These are phyloP conservation scores for Incurvaria masculella DNA, from an alignment of 2,888 invertebrate genomes.

Conservation along the genomic window DNA sequence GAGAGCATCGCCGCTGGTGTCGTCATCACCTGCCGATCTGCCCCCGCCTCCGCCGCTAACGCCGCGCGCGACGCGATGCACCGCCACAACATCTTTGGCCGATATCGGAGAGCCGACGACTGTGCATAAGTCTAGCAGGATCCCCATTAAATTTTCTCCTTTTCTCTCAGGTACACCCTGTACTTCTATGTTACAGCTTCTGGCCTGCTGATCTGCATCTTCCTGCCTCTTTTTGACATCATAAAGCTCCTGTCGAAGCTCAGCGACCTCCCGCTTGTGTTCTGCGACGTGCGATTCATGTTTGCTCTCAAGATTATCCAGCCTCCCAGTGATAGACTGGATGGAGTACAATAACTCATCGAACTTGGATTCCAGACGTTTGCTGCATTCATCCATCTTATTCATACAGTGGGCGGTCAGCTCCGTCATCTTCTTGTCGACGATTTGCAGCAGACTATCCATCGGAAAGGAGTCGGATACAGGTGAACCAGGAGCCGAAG, in stretches of 20 bases:
- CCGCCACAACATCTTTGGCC: neutral
- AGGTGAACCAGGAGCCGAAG: too few relatives aligned
- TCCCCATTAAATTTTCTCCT: neutral
- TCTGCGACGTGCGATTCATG: neutral
- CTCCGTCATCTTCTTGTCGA: too few relatives aligned
- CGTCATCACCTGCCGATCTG: neutral
- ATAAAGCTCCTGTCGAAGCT: neutral
- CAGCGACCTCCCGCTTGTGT: neutral
- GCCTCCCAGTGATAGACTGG: neutral
- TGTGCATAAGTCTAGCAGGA: neutral
- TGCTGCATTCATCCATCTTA: too few relatives aligned
- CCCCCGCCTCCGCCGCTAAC: too few relatives aligned
- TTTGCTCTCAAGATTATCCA: neutral
- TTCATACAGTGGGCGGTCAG: too few relatives aligned
- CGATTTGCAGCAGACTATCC: too few relatives aligned
- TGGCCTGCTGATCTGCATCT: neutral
- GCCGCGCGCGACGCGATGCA: neutral
- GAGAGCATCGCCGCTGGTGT: neutral
- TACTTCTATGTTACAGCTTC: neutral
- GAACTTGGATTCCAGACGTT: neutral
- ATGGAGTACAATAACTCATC: neutral
- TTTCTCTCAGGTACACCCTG: neutral
- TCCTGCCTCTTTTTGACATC: neutral
- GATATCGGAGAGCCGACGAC: neutral
- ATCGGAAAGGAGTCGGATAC: too few relatives aligned